Base-by-base conservation (phyloP, 30 jellyfish, hydroid and myxozoan species). In the Pseudorhiza aurosa region DNA sequence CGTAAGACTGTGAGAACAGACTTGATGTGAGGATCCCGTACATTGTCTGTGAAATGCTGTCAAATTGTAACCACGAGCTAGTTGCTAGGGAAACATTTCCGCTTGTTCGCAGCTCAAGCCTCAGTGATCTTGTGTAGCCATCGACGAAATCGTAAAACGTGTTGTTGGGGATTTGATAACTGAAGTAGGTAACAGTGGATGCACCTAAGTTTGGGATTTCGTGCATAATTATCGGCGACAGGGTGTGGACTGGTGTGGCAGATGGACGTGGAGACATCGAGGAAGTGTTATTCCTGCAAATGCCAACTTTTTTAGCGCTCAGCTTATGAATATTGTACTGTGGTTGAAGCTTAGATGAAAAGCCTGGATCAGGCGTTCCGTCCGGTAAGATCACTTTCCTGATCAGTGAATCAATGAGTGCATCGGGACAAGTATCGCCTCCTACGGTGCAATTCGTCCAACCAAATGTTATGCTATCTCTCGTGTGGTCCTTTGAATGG, bases 381-480 rank as follows among this genome's bases (percentile, higher is more conserved):
- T 91, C 88, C 1, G 60, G 46, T 26, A 63, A 49, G 2, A 83
- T 40, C 2, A 84, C 81, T 58, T 83, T 90, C 10, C 82, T 24
- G n/a, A 83, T 60, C 57, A 91, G 62, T n/a, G 72, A 19, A 7
- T 75, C 45, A 53, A 91, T 69, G 2, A 45, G 70, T 45, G 35
- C 50, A 2, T 11, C 81, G 2, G 96, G 98, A 64, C 98, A 91
- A 33, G 43, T 65, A 0, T 42, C 32, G 8, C 83, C 94, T 32
- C 64, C 25, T n/a, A 84, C 33, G 21, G 95, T 84, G 65, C 98
- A 91, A 69, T 91, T 91, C 1, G 96, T 75, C 98, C 98, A 91
- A 9, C 95, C 96, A 14, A 91, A 45, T 25, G 96, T 77, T 0
- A 91, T 63, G 15, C 50, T 26, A 51, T 88, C 87, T 3, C 53